Percentiles rank a stretch among this genome's conserved stretches.
These are phyloP conservation scores for Brachynemurus nebulosus DNA, from an alignment of 2,888 invertebrate species.

Conservation along the genomic window DNA sequence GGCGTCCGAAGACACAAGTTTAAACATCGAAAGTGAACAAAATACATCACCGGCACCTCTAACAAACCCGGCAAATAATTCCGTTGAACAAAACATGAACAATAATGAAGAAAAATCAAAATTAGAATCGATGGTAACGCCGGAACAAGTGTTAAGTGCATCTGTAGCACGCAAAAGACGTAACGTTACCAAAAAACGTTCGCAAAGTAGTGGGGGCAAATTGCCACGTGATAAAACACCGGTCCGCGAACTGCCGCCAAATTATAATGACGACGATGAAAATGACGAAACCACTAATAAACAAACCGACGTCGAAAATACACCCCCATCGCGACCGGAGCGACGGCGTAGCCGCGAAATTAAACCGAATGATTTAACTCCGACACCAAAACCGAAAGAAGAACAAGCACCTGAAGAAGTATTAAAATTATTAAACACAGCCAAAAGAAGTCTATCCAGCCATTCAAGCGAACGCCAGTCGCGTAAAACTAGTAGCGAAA, in stretches of 20 bases:
- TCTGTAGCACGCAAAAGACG: conserved; percentile 44
- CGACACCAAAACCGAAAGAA: conserved; percentile 15
- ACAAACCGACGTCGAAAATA: not conserved
- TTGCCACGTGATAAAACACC: conserved; percentile 50
- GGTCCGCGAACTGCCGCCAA: conserved; percentile 30
- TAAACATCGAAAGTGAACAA: conserved; percentile 11
- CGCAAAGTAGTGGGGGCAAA: conserved; percentile 33
- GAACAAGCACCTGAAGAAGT: conserved; percentile 26
- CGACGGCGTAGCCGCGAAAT: conserved; percentile 3
- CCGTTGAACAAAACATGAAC: not conserved
- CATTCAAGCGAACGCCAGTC: not conserved
- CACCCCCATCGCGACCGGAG: not conserved
- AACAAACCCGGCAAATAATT: too few relatives aligned
- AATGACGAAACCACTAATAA: conserved; percentile 11
- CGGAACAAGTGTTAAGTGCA: conserved; percentile 37
- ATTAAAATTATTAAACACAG: conserved; percentile 25
- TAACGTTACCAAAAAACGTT: conserved; percentile 39
- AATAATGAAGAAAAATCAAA: conserved; percentile 14
- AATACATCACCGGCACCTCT: not conserved
- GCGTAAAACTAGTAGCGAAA: conserved; percentile 14
- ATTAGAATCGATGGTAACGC: conserved; percentile 28
- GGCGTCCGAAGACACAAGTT: conserved; percentile 16
- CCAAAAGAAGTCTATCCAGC: conserved; percentile 25
- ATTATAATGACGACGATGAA: conserved; percentile 10
- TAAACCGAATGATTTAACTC: not conserved